Conservation (phyloP, 2,797 vertebrate species). For the Selene dorsalis region DNA sequence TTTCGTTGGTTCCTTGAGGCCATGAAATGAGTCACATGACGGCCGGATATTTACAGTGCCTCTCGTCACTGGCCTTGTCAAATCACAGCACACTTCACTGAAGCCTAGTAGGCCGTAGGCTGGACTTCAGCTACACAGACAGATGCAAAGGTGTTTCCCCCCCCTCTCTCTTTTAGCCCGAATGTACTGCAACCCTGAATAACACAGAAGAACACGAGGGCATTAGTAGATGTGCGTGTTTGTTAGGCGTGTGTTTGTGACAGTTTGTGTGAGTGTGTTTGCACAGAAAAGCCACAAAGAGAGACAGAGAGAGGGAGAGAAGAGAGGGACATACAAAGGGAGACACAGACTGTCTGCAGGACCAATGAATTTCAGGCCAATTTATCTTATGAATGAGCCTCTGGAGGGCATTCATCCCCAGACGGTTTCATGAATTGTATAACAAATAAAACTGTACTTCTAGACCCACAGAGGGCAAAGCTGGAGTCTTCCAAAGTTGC, state of each 20-base stretch:
- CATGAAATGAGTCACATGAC: conserved; percentile 81
- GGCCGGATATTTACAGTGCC: conserved; percentile 81
- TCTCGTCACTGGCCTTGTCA: conserved; percentile 83
- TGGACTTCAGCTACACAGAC: conserved; percentile 66
- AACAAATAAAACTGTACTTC: conserved; percentile 62
- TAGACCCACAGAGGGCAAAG: conserved; percentile 28
- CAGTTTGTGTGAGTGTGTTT: conserved; percentile 28
- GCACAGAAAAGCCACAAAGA: conserved; percentile 18
- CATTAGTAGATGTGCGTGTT: conserved; percentile 32
- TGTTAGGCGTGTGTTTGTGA: conserved; percentile 38
- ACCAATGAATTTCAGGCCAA: conserved; percentile 72
- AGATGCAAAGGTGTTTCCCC: conserved; percentile 67
- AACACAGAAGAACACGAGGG: conserved; percentile 49
- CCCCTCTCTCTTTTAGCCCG: conserved; percentile 45
- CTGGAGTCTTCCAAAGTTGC: conserved; percentile 5
- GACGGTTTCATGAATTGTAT: conserved; percentile 49
- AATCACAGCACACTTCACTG: conserved; percentile 82
- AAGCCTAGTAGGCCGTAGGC: conserved; percentile 70
- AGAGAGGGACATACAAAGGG: conserved; percentile 46
- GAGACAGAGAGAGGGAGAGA: conserved; percentile 34
- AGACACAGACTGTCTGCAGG: conserved; percentile 64
- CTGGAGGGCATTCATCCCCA: conserved; percentile 62
- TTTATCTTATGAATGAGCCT: conserved; percentile 73
- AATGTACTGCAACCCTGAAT: conserved; percentile 48
- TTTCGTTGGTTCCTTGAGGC: conserved; percentile 80